These are phyloP conservation scores for Latrodectus elegans DNA, from an alignment of 2,888 invertebrate species.

Conservation along the genomic window DNA sequence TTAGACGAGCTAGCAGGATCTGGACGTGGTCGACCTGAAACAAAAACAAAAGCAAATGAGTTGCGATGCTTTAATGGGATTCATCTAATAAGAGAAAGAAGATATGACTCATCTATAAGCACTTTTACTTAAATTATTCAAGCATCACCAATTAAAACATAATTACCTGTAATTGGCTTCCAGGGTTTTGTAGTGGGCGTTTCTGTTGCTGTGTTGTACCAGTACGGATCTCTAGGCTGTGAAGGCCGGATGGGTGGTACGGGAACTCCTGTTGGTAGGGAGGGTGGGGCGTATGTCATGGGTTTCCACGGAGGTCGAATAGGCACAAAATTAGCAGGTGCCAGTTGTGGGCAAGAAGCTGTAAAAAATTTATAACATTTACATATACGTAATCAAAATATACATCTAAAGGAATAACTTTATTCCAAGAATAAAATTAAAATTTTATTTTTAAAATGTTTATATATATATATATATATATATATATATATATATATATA, in stretches of 20 bases:
- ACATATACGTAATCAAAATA: neutral
- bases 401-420: too few species aligned
- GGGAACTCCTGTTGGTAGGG: constrained; percentile 34
- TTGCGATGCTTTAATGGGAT: too few species aligned
- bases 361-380: constrained; percentile 6
- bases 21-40: constrained; percentile 61
- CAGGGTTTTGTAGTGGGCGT: constrained; percentile 72
- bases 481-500: too few species aligned
- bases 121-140: neutral
- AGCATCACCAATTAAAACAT: neutral
- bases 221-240: constrained; percentile 69
- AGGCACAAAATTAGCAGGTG: constrained; percentile 70
- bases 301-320: constrained; percentile 67
- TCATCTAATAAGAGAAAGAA: too few species aligned
- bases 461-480: too few species aligned
- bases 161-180: constrained; percentile 72
- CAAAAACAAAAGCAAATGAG: neutral
- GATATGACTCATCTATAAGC: too few species aligned
- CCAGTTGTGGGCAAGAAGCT: constrained; percentile 68
- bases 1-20: constrained; percentile 27
- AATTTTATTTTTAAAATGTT: too few species aligned
- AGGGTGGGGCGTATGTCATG: constrained; percentile 48
- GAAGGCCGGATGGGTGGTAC: constrained; percentile 47
- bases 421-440: too few species aligned
- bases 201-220: constrained; percentile 70